These are phyloP conservation scores for Fissipunctia ypsillon DNA, from an alignment of 2,888 invertebrate genomes.

Conservation along the genomic window DNA sequence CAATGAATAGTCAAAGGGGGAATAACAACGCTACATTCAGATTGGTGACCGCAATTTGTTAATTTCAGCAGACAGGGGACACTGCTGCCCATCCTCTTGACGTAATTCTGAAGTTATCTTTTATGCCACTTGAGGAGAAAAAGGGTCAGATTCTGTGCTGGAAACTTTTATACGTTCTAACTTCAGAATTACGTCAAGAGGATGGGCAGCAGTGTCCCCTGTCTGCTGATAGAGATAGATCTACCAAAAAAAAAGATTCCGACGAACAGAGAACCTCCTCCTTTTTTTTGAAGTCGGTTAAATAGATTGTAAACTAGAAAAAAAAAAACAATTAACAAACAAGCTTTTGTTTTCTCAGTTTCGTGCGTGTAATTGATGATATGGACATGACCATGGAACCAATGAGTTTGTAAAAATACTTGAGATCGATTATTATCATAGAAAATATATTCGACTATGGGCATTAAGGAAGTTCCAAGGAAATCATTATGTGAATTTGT, in stretches of 20 bases:
- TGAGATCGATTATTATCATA: slow-evolving; percentile 8
- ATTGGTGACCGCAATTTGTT: neutral
- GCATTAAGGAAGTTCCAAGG: slow-evolving; percentile 23
- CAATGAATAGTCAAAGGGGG: neutral
- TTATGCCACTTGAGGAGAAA: neutral
- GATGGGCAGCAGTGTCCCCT: too few relatives aligned
- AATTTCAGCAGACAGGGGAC: neutral
- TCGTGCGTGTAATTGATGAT: slow-evolving; percentile 1
- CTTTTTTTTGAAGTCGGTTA: too few relatives aligned
- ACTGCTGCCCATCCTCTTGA: neutral
- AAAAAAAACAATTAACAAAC: neutral
- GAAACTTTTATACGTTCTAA: too few relatives aligned
- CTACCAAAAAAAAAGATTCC: too few relatives aligned
- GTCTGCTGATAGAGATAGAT: too few relatives aligned
- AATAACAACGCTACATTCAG: neutral
- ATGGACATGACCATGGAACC: neutral
- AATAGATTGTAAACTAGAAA: too few relatives aligned
- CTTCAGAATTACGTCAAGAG: too few relatives aligned
- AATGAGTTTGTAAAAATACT: neutral
- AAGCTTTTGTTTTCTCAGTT: neutral
- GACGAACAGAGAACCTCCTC: too few relatives aligned
- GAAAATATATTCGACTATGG: neutral
- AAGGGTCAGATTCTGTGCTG: neutral
- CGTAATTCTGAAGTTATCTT: neutral
- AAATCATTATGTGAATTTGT: slow-evolving; percentile 41